phyloP scores from a whole-genome alignment of 2,113 vertebrate species.

The Aphelocoma coerulescens region DNA sequence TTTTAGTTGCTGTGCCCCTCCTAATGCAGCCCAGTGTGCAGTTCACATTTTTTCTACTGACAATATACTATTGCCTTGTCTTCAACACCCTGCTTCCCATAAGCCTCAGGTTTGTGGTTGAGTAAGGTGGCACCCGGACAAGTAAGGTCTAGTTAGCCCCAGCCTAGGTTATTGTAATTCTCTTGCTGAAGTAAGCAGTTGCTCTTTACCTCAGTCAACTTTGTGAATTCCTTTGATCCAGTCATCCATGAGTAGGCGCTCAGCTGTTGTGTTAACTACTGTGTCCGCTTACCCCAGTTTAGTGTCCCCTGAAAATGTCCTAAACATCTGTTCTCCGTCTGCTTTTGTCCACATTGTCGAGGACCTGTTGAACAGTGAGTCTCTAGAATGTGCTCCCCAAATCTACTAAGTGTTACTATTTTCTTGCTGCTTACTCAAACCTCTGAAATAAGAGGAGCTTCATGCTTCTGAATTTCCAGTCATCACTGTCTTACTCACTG shows the following conservation, averaged over 20 bases:
- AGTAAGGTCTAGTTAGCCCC: neutral
- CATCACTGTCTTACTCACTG: neutral
- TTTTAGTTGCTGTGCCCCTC: neutral
- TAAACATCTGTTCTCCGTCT: neutral
- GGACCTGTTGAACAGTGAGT: neutral
- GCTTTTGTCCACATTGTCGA: rapidly evolving
- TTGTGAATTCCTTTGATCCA: neutral
- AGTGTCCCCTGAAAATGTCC: neutral
- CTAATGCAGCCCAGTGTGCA: neutral
- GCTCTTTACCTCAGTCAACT: neutral
- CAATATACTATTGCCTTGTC: neutral
- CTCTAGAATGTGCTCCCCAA: neutral
- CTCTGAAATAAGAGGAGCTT: neutral
- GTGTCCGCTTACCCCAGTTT: rapidly evolving
- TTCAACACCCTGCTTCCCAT: neutral
- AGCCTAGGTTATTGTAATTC: neutral
- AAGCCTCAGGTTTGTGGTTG: neutral
- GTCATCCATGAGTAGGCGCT: neutral
- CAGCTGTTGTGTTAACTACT: neutral
- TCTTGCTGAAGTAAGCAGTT: neutral
- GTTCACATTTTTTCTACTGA: neutral
- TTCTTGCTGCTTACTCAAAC: neutral
- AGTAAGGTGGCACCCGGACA: no score
- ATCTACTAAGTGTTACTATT: neutral
- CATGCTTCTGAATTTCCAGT: neutral